Evolutionary conservation across 2,113 vertebrate species (phyloP).

Genomic region (Takifugu flavidus): DNA sequence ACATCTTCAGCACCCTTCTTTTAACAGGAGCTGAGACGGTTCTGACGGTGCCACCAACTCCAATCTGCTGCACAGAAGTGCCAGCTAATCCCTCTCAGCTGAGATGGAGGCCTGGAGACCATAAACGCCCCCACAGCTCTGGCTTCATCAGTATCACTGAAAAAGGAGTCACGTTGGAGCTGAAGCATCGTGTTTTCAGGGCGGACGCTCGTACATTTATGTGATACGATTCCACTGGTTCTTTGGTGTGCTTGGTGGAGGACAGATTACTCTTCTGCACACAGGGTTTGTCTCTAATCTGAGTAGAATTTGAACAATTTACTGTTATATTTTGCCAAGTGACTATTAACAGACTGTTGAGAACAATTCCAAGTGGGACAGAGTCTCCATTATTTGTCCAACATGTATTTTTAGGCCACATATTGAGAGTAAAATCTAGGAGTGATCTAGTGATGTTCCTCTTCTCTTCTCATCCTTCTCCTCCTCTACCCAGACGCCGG

Average conservation of each 20-base stretch:
- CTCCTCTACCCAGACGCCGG: no score
- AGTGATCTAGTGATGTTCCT: neutral
- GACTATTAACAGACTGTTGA: slow-evolving; percentile 26
- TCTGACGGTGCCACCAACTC: slow-evolving; percentile 35
- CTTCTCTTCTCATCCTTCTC: no score
- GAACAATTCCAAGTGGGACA: slow-evolving; percentile 36
- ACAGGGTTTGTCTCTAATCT: neutral
- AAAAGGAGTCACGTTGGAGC: slow-evolving; percentile 7
- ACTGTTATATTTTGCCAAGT: slow-evolving; percentile 10
- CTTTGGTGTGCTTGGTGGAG: slow-evolving; percentile 1
- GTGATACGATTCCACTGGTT: slow-evolving; percentile 18
- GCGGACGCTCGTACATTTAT: slow-evolving; percentile 19
- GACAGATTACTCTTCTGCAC: neutral
- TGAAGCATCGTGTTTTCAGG: slow-evolving; percentile 2
- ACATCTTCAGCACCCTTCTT: neutral
- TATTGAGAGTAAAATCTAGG: neutral
- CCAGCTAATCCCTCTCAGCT: slow-evolving; percentile 29
- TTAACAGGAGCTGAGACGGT: slow-evolving; percentile 35
- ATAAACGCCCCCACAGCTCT: slow-evolving; percentile 5
- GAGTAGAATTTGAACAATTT: neutral
- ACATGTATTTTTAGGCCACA: neutral
- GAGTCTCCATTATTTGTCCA: slow-evolving; percentile 1
- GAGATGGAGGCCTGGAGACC: slow-evolving; percentile 20
- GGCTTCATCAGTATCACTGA: neutral
- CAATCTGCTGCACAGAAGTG: slow-evolving; percentile 24